Conservation (phyloP, 2,888 invertebrate species). For the Diogma glabrata region DNA sequence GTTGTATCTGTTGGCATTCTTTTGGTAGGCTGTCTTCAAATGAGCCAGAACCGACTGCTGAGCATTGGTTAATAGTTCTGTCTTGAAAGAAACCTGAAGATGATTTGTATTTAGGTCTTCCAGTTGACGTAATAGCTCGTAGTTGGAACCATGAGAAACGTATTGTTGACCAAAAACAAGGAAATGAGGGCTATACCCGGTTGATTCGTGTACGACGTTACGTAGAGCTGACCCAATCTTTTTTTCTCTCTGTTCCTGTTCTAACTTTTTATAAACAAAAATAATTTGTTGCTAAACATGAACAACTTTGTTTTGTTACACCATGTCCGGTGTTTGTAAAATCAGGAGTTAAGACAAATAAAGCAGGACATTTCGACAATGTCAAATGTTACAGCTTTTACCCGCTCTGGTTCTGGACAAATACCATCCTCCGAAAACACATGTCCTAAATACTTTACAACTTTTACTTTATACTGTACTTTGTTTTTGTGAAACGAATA, state of each 20-base stretch:
- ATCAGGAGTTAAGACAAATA: too few species aligned
- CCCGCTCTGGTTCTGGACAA: constrained; percentile 12
- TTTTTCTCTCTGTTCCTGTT: too few species aligned
- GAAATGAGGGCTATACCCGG: constrained; percentile 14
- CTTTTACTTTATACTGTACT: constrained; percentile 13
- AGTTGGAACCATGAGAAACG: background rate
- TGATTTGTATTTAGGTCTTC: background rate
- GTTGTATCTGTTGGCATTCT: background rate
- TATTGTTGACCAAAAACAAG: constrained; percentile 11
- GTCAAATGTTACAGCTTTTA: too few species aligned
- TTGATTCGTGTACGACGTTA: constrained; percentile 10
- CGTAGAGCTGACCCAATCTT: background rate
- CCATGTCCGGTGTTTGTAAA: too few species aligned
- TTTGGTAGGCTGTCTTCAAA: background rate
- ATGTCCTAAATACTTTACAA: constrained; percentile 16
- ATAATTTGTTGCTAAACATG: too few species aligned
- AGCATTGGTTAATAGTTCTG: background rate
- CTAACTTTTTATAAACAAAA: too few species aligned
- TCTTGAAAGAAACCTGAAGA: background rate
- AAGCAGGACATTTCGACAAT: too few species aligned
- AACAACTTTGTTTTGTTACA: too few species aligned
- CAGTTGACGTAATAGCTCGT: background rate
- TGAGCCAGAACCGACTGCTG: background rate
- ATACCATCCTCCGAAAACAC: constrained; percentile 16
- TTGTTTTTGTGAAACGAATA: constrained; percentile 14